Evolutionary conservation across 2,797 vertebrate genomes (phyloP).

Genomic region (Chloroceryle inda): DNA sequence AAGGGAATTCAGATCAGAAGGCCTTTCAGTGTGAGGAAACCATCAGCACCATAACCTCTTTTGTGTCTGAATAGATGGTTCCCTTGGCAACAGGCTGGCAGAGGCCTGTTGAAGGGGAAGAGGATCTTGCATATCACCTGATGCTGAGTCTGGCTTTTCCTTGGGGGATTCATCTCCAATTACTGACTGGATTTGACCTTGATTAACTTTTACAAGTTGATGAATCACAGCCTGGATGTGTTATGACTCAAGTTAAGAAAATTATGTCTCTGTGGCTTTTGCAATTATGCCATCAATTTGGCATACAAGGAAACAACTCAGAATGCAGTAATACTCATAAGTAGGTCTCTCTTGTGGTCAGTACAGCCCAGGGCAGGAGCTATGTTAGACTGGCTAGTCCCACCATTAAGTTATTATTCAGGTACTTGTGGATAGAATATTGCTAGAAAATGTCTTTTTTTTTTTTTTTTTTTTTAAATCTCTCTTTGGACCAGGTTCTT

Average conservation of each 20-base stretch:
- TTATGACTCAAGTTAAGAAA: constrained; percentile 64
- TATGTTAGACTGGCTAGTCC: neutral
- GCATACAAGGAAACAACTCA: neutral
- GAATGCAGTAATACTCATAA: neutral
- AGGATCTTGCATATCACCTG: neutral
- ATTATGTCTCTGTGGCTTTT: constrained; percentile 62
- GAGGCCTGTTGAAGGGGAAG: neutral
- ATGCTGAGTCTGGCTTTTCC: neutral
- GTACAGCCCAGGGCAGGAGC: neutral
- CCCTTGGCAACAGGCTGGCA: constrained; percentile 24
- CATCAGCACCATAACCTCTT: neutral
- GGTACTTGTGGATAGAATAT: neutral
- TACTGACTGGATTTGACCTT: constrained; percentile 58
- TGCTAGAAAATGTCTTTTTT: neutral
- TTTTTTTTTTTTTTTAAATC: neutral
- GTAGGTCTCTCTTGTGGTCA: neutral
- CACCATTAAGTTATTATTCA: neutral
- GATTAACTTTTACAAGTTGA: constrained; percentile 63
- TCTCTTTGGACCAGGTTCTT: constrained; percentile 85
- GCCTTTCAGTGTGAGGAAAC: neutral
- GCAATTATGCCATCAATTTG: constrained; percentile 63
- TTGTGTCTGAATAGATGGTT: neutral
- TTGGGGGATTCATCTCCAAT: constrained; percentile 37
- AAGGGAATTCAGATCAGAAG: neutral
- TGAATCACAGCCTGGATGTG: constrained; percentile 48